Evolutionary conservation across 1,140 invertebrate species (phyloP).

Genomic region (Acromyrmex heyeri): DNA sequence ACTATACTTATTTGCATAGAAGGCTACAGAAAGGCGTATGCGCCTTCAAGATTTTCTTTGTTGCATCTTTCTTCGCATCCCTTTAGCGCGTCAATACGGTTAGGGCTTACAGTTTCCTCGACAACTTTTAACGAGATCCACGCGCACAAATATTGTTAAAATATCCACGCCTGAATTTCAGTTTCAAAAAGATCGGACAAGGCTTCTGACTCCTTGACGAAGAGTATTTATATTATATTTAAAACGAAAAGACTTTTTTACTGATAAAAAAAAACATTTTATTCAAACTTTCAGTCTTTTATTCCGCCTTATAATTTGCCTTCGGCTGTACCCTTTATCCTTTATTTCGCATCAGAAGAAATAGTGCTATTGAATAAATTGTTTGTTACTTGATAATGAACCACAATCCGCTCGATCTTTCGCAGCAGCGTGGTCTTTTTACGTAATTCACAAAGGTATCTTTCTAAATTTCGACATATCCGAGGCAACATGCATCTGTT

Average conservation of each 20-base stretch:
- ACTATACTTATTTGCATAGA: slow-evolving; percentile 33
- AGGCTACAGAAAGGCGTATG: background rate
- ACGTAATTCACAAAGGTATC: background rate
- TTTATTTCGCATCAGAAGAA: background rate
- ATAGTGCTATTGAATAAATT: background rate
- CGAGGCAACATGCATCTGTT: slow-evolving; percentile 1
- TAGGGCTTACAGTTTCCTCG: slow-evolving; percentile 28
- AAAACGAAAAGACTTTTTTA: background rate
- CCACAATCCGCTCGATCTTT: background rate
- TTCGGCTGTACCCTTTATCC: too few species aligned
- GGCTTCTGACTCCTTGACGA: background rate
- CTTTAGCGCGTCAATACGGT: slow-evolving; percentile 37
- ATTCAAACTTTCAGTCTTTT: background rate
- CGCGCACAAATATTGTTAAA: slow-evolving; percentile 55
- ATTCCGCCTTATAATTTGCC: background rate
- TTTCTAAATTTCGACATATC: background rate
- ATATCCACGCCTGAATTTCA: slow-evolving; percentile 33
- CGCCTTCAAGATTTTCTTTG: slow-evolving; percentile 31
- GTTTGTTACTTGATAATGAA: slow-evolving; percentile 3
- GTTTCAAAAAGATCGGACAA: slow-evolving; percentile 11
- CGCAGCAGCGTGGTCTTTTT: background rate
- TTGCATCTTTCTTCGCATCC: slow-evolving; percentile 37
- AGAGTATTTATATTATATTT: slow-evolving; percentile 16
- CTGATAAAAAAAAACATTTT: slow-evolving; percentile 17
- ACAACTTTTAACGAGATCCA: slow-evolving; percentile 58